Evolutionary conservation across 2,797 vertebrate species (phyloP).

Genomic region (Xenops minutus): DNA sequence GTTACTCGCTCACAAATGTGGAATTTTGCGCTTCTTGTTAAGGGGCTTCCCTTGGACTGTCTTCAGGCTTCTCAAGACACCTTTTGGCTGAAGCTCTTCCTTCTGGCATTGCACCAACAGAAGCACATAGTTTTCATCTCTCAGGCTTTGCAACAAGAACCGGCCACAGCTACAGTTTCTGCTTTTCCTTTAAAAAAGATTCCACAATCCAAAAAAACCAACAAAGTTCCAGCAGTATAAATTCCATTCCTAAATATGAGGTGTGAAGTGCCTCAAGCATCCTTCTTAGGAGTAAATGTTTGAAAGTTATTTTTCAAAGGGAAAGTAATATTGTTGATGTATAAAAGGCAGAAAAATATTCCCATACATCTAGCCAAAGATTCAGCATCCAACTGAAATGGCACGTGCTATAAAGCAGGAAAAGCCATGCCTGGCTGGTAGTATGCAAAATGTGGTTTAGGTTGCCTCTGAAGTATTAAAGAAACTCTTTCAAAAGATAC

Average conservation of each 20-base stretch:
- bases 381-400: neutral
- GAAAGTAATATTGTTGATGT: neutral
- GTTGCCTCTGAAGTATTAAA: neutral
- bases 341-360: neutral
- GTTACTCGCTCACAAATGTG: neutral
- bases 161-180: neutral
- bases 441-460: neutral
- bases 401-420: neutral
- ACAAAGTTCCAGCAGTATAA: neutral
- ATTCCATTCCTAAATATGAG: neutral
- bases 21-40: neutral
- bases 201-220: neutral
- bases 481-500: neutral
- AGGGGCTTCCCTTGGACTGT: neutral
- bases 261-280: neutral
- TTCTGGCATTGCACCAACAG: neutral
- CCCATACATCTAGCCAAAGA: neutral
- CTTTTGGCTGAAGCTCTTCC: neutral
- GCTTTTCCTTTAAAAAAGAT: neutral
- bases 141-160: neutral
- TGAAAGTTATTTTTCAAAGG: neutral
- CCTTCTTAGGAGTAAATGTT: neutral
- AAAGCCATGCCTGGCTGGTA: neutral
- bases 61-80: neutral
- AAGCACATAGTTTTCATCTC: neutral